A percentile compares a stretch with the other conserved stretches of the same genome.
phyloP scores from a whole-genome alignment of 2,113 vertebrate species.

The Cheilinus undulatus region DNA sequence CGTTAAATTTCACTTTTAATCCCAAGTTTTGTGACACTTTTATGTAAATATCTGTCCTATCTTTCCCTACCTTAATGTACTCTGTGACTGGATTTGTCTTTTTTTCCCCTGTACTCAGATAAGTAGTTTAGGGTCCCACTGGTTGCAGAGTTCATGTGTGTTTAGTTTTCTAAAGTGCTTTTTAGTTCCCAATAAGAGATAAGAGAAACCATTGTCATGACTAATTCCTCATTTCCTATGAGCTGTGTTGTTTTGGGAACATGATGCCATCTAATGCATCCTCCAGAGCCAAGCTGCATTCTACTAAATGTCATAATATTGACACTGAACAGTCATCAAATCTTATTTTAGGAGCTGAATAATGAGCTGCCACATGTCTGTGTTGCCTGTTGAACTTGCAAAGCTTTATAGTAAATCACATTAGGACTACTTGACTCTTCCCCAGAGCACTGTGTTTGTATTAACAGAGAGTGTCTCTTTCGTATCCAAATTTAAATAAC shows the following conservation, averaged over 20 bases:
- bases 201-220: slow-evolving; percentile 3
- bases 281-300: no score
- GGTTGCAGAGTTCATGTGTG: no score
- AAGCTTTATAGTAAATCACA: neutral
- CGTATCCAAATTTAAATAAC: neutral
- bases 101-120: neutral
- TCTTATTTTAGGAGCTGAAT: neutral
- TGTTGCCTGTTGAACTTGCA: neutral
- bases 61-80: neutral
- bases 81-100: neutral
- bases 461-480: neutral
- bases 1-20: neutral
- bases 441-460: neutral
- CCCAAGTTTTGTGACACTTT: slow-evolving; percentile 10
- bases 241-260: neutral
- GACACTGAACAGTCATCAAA: slow-evolving; percentile 18
- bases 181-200: no score
- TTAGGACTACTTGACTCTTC: slow-evolving; percentile 3
- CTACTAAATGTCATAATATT: no score
- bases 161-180: no score
- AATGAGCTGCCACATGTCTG: slow-evolving; percentile 1
- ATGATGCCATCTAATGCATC: no score
- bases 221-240: slow-evolving; percentile 13
- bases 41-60: neutral
- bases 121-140: neutral